phyloP scores from a whole-genome alignment of 92 coral and sea anemone genomes.

The Virgularia gustaviana region DNA sequence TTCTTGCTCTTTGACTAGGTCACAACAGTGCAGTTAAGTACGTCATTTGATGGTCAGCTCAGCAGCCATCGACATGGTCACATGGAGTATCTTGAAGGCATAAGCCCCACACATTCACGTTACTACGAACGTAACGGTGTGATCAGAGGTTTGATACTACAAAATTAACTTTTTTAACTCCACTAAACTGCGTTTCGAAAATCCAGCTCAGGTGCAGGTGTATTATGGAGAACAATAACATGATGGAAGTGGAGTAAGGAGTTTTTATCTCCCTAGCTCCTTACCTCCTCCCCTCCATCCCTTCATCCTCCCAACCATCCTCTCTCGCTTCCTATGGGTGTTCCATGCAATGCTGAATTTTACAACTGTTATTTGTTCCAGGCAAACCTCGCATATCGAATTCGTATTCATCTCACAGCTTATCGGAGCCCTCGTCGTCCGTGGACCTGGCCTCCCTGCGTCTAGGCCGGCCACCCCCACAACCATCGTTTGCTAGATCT shows the following conservation, averaged over 20 bases:
- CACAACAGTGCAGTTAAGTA: slow-evolving; percentile 83
- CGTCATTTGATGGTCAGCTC: slow-evolving; percentile 62
- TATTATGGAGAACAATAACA: no score
- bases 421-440: slow-evolving; percentile 1
- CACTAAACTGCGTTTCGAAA: not conserved
- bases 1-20: slow-evolving; percentile 69
- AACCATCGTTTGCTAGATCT: slow-evolving; percentile 3
- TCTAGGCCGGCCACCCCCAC: slow-evolving; percentile 21
- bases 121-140: slow-evolving; percentile 15
- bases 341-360: no score
- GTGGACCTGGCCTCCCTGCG: slow-evolving; percentile 19
- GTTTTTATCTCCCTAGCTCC: not conserved
- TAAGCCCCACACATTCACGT: slow-evolving; percentile 7
- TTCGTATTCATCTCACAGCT: slow-evolving; percentile 20
- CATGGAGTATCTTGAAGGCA: slow-evolving; percentile 19
- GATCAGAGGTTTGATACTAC: slow-evolving; percentile 6
- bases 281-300: not conserved
- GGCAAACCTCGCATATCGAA: slow-evolving; percentile 33
- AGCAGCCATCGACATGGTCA: slow-evolving; percentile 26
- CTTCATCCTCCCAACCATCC: no score
- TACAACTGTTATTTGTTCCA: not conserved
- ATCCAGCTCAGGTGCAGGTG: not conserved
- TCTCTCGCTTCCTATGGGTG: no score
- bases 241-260: no score
- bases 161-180: no score